Evolutionary conservation across 1,140 invertebrate genomes (phyloP).

Genomic region (Leptinotarsa defecta): DNA sequence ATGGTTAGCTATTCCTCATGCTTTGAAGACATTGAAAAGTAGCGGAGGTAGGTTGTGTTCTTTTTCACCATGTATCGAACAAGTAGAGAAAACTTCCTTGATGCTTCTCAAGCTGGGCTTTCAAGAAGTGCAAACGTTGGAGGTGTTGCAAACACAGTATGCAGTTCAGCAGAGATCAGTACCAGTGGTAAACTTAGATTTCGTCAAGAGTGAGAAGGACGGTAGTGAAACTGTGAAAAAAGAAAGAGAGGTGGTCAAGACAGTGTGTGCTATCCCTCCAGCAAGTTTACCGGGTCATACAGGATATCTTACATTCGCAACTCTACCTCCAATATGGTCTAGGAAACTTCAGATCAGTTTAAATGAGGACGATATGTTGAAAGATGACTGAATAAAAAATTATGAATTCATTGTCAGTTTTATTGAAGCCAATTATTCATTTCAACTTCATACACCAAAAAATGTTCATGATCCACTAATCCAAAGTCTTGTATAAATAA

Average conservation of each 20-base stretch:
- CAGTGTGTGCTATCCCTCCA: slow-evolving; percentile 71
- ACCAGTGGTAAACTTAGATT: slow-evolving; percentile 70
- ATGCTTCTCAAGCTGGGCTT: slow-evolving; percentile 75
- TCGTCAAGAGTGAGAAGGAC: slow-evolving; percentile 55
- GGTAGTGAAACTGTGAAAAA: slow-evolving; percentile 58
- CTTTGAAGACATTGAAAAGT: slow-evolving; percentile 69
- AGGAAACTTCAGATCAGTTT: slow-evolving; percentile 34
- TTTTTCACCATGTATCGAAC: slow-evolving; percentile 98
- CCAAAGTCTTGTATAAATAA: no score
- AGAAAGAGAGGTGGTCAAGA: slow-evolving; percentile 60
- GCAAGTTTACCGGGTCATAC: slow-evolving; percentile 84
- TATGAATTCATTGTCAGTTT: no score
- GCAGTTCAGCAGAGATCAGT: slow-evolving; percentile 76
- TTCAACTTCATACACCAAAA: no score
- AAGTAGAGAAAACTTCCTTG: slow-evolving; percentile 86
- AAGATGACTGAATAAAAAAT: not conserved
- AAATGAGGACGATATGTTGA: slow-evolving; percentile 27
- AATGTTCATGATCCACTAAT: no score
- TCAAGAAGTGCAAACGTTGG: slow-evolving; percentile 82
- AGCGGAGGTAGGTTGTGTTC: slow-evolving; percentile 90
- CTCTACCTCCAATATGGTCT: slow-evolving; percentile 67
- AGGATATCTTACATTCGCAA: slow-evolving; percentile 91
- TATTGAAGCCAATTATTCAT: no score
- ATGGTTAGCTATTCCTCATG: slow-evolving; percentile 88
- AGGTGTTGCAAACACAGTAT: slow-evolving; percentile 84